phyloP scores from a whole-genome alignment of 2,113 vertebrate species.

The Narcine bancroftii region DNA sequence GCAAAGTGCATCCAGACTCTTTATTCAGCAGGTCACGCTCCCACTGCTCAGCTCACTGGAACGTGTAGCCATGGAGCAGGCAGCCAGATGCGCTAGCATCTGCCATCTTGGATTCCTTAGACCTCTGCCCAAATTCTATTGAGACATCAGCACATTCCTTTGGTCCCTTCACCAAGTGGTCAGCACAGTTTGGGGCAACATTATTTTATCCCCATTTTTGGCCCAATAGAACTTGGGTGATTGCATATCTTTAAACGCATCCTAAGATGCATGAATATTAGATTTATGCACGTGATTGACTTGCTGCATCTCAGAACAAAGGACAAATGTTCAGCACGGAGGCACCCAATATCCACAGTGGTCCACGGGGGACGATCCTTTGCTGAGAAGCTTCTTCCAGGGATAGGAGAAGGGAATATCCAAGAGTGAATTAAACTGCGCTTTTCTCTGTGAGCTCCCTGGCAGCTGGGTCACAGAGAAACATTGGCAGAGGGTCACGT shows the following conservation, averaged over 20 bases:
- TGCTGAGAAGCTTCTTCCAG: neutral
- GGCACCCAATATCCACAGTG: neutral
- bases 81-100: too few species aligned
- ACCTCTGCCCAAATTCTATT: too few species aligned
- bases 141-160: too few species aligned
- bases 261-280: neutral
- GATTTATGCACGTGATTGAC: neutral
- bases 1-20: too few species aligned
- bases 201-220: neutral
- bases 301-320: neutral
- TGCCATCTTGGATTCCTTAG: too few species aligned
- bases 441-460: constrained; percentile 12
- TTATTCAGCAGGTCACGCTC: too few species aligned
- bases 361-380: neutral
- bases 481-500: neutral
- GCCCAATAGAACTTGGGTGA: neutral
- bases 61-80: too few species aligned
- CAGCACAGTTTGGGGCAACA: too few species aligned
- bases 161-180: too few species aligned
- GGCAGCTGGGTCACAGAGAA: constrained; percentile 31
- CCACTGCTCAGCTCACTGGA: too few species aligned
- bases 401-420: neutral
- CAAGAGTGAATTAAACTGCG: neutral
- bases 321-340: neutral
- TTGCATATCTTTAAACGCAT: neutral